Evolutionary conservation across 2,113 vertebrate genomes (phyloP).

Genomic region (Hydropotes inermis): DNA sequence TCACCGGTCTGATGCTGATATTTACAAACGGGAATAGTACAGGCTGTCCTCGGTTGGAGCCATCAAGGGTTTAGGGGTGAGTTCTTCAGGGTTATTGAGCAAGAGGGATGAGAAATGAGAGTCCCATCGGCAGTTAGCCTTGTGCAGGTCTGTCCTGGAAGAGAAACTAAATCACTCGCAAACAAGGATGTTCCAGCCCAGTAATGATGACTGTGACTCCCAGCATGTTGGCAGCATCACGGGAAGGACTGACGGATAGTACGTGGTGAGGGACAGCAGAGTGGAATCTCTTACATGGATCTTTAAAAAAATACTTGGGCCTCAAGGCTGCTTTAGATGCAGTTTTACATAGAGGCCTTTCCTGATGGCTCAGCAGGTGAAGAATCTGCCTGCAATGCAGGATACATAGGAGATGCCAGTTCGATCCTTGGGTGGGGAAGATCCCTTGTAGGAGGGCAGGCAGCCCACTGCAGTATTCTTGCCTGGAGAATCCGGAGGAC

Average conservation of each 20-base stretch:
- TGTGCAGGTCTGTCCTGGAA: conserved; percentile 13
- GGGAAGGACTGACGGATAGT: neutral
- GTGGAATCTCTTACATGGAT: neutral
- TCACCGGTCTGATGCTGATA: conserved; percentile 6
- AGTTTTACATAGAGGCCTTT: neutral
- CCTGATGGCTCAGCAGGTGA: neutral
- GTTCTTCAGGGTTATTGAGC: conserved; percentile 47
- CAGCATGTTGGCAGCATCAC: neutral
- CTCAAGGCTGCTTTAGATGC: neutral
- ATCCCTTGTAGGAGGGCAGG: neutral
- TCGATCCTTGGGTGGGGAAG: neutral
- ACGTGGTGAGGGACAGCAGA: neutral
- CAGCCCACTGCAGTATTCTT: neutral
- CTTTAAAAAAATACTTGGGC: neutral
- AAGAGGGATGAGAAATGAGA: conserved; percentile 49
- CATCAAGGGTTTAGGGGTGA: neutral
- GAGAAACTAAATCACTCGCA: neutral
- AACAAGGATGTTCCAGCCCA: neutral
- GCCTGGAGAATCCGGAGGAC: neutral
- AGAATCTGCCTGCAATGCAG: neutral
- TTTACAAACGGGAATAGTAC: conserved; percentile 52
- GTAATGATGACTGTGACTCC: neutral
- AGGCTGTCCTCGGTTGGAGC: conserved; percentile 31
- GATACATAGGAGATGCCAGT: neutral
- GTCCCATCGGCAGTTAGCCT: neutral